These are phyloP conservation scores for Lypha dubia DNA, from an alignment of 2,888 invertebrate genomes.

Conservation along the genomic window DNA sequence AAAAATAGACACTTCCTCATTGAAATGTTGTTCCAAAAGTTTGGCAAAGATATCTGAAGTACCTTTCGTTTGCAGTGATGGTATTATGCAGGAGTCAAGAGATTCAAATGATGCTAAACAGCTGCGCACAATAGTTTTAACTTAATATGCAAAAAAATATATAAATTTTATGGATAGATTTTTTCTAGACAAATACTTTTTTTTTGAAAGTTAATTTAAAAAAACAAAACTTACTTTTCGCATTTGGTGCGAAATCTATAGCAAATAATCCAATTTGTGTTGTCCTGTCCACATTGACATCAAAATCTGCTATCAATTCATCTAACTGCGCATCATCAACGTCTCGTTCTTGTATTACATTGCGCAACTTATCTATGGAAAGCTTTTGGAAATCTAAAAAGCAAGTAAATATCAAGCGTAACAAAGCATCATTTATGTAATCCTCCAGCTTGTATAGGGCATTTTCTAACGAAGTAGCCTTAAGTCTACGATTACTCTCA, in stretches of 20 bases:
- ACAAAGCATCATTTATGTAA: slow-evolving; percentile 80
- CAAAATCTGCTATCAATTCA: slow-evolving; percentile 81
- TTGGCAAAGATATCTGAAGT: slow-evolving; percentile 76
- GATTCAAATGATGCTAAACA: slow-evolving; percentile 82
- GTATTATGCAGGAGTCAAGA: slow-evolving; percentile 81
- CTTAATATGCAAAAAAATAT: slow-evolving; percentile 71
- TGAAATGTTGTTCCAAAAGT: slow-evolving; percentile 81
- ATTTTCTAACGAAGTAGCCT: slow-evolving; percentile 79
- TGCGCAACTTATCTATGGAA: slow-evolving; percentile 79
- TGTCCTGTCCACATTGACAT: slow-evolving; percentile 82
- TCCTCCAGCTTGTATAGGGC: slow-evolving; percentile 81
- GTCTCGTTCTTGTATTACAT: slow-evolving; percentile 71
- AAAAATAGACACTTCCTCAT: slow-evolving; percentile 80
- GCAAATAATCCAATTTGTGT: slow-evolving; percentile 82
- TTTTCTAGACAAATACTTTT: no score
- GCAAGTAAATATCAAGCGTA: slow-evolving; percentile 80
- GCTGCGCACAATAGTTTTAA: slow-evolving; percentile 80
- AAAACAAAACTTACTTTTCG: slow-evolving; percentile 76
- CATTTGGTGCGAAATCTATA: slow-evolving; percentile 78
- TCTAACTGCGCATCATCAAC: slow-evolving; percentile 77
- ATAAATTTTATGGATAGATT: not conserved
- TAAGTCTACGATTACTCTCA: slow-evolving; percentile 78
- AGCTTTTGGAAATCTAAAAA: slow-evolving; percentile 80
- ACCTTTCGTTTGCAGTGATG: slow-evolving; percentile 78
- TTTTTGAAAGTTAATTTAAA: not conserved